Conservation (phyloP, 2,113 vertebrate species). For the Maccullochella peelii region DNA sequence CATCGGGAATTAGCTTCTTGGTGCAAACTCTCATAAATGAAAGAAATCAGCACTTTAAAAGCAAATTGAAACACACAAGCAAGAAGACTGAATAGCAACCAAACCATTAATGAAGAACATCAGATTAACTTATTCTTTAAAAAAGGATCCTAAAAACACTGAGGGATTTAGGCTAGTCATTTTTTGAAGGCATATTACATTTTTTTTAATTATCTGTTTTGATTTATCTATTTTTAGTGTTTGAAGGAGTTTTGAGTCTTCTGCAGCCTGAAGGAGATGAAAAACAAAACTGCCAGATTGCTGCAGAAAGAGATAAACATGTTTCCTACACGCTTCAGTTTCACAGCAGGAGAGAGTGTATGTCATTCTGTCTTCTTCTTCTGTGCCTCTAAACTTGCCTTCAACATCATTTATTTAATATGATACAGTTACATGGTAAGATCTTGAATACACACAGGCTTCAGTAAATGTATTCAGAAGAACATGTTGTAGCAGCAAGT, state of each 20-base stretch:
- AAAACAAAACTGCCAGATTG: neutral
- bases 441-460: neutral
- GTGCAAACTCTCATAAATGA: neutral
- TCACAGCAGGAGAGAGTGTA: neutral
- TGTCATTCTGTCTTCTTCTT: neutral
- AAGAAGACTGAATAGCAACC: neutral
- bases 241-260: neutral
- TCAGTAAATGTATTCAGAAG: too few species aligned
- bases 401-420: slow-evolving; percentile 12
- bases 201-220: neutral
- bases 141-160: neutral
- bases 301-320: neutral
- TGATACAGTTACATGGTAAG: neutral
- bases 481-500: neutral
- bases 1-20: slow-evolving; percentile 9
- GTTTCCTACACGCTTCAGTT: neutral
- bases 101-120: neutral
- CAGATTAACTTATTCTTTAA: neutral
- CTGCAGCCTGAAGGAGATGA: neutral
- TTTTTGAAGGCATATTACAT: neutral
- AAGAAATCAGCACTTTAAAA: neutral
- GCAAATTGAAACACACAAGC: neutral
- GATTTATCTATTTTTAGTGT: neutral
- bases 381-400: neutral
- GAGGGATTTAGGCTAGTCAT: neutral